These are phyloP conservation scores for Drosophila borborema DNA, from an alignment of 2,888 invertebrate species.

Conservation along the genomic window DNA sequence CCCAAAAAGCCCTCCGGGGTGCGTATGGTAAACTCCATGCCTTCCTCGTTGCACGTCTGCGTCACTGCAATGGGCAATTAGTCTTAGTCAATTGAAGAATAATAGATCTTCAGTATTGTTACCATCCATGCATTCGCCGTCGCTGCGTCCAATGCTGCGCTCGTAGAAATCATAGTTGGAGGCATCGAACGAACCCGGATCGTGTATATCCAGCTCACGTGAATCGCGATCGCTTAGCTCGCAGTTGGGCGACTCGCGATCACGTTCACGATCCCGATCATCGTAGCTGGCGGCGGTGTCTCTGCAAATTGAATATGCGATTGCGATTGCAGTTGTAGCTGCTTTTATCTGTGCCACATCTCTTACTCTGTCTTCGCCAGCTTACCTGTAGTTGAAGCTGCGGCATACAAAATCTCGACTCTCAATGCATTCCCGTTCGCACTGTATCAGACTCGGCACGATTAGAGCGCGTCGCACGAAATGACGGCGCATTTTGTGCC, in stretches of 20 bases:
- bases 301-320: slow-evolving; percentile 83
- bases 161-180: slow-evolving; percentile 95
- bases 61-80: slow-evolving; percentile 87
- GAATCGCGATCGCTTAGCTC: slow-evolving; percentile 95
- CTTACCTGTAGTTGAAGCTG: slow-evolving; percentile 93
- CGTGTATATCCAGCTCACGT: slow-evolving; percentile 92
- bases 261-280: slow-evolving; percentile 87
- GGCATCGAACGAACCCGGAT: slow-evolving; percentile 93
- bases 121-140: slow-evolving; percentile 94
- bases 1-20: slow-evolving; percentile 96
- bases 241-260: slow-evolving; percentile 89
- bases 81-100: slow-evolving; percentile 30
- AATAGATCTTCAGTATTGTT: slow-evolving; percentile 69
- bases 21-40: slow-evolving; percentile 96
- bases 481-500: slow-evolving; percentile 92
- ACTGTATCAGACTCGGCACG: slow-evolving; percentile 91
- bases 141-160: slow-evolving; percentile 90
- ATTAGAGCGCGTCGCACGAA: slow-evolving; percentile 91
- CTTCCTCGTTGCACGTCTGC: slow-evolving; percentile 96
- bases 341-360: slow-evolving; percentile 44
- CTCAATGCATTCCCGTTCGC: slow-evolving; percentile 94
- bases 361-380: neutral
- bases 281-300: slow-evolving; percentile 87
- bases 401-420: slow-evolving; percentile 93
- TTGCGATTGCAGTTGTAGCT: slow-evolving; percentile 30